phyloP scores from a whole-genome alignment of 2,113 vertebrate species.

The Gorsachius goisagi region DNA sequence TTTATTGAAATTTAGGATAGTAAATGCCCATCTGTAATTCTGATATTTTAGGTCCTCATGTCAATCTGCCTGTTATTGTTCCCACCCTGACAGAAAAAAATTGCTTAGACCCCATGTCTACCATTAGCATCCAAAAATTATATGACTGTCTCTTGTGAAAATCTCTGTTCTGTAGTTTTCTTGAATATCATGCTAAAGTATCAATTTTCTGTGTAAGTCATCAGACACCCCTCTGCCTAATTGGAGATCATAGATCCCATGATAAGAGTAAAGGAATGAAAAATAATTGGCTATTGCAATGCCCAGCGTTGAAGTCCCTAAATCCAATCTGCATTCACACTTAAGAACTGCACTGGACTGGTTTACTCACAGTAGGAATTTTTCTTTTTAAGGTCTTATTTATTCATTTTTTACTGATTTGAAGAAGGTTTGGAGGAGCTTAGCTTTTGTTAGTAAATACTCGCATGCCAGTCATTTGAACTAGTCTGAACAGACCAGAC shows the following conservation, averaged over 20 bases:
- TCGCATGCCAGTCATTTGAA: neutral
- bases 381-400: neutral
- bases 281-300: constrained; percentile 6
- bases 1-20: neutral
- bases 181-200: neutral
- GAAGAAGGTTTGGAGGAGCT: neutral
- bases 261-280: neutral
- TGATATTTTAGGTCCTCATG: neutral
- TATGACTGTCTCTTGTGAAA: neutral
- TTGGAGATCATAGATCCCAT: neutral
- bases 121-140: neutral
- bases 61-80: neutral
- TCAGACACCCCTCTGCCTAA: neutral
- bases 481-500: neutral
- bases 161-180: neutral
- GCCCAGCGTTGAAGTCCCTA: neutral
- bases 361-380: neutral
- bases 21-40: neutral
- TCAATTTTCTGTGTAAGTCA: neutral
- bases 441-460: neutral
- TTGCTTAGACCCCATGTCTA: neutral
- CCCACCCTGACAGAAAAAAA: neutral
- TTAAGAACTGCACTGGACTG: neutral
- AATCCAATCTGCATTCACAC: neutral
- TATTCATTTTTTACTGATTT: neutral